Base-by-base conservation (phyloP, 2,888 invertebrate genomes). In the Gasteruption jaculator region DNA sequence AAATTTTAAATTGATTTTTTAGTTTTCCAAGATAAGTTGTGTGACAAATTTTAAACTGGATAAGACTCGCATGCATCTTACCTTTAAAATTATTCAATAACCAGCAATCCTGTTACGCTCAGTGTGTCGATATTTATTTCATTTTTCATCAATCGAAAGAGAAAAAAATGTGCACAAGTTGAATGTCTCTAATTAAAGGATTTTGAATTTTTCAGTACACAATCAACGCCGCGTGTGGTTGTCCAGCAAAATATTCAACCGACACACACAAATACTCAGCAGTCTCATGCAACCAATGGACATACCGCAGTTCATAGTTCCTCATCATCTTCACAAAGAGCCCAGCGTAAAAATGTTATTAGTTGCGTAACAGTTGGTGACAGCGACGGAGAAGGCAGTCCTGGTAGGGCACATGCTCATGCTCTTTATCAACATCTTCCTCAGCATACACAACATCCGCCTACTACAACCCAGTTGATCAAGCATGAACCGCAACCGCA, bases 361-460 rank as follows among this genome's bases (percentile, higher is more conserved):
- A 86, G 84, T 60, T 87, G 86, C 71, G 85, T 87, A 43, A 85
- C 85, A 48, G 83, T 87, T 42, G 82, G 79, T 49, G 87, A 87
- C 61, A 84, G 83, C 66, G 85, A 85, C 60, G 79, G 78, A 41
- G 85, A 85, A 61, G 82, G 80, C 41, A 77, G 78, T 56, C 76
- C 79, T 37, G 74, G 73, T 50, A 74, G 78, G 10, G 71, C 72
- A 12, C 76, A 77, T 39, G 57, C 59, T 35, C 53, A 56, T 41
- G 54, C 56, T 40, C 36, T 63, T 3, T 61, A 63, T 21, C 64
- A 64, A 40, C 64, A 63, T 38, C 43, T 58, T 29, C 50, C 61
- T 16, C 65, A 61, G 32, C 70, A 72, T 49, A 61, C 61, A 29
- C 61, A 60, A 39, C 66, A 67, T 52, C 67, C 67, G 38, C 64